Percentiles rank a stretch among this genome's conserved stretches.
Conservation (phyloP, 1,140 invertebrate species). For the Drosophila murphyi region DNA sequence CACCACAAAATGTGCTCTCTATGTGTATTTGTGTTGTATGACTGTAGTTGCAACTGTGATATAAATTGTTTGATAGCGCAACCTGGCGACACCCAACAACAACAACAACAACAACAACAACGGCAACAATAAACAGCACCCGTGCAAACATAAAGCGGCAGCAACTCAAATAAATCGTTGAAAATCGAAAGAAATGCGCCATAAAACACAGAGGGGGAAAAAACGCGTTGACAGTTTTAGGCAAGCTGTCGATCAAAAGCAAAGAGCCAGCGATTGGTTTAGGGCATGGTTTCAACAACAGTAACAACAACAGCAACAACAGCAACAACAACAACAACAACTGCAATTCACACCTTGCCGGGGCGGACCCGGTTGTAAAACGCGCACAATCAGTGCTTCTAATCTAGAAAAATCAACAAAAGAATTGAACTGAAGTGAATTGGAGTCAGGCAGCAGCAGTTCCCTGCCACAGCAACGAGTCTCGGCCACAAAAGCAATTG, state of each 20-base stretch:
- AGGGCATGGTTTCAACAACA: slow-evolving; percentile 30
- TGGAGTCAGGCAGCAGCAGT: background rate
- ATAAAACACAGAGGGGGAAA: slow-evolving; percentile 58
- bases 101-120: slow-evolving; percentile 42
- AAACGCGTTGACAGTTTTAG: slow-evolving; percentile 80
- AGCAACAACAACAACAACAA: slow-evolving; percentile 10
- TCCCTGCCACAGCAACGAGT: background rate
- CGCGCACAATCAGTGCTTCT: slow-evolving; percentile 75
- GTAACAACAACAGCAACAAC: slow-evolving; percentile 3
- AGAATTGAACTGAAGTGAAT: slow-evolving; percentile 66
- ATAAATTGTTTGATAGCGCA: slow-evolving; percentile 47
- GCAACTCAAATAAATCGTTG: slow-evolving; percentile 76
- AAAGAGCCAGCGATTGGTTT: slow-evolving; percentile 40
- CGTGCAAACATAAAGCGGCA: slow-evolving; percentile 64
- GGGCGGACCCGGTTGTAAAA: slow-evolving; percentile 66
- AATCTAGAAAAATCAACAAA: slow-evolving; percentile 82
- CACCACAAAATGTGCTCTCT: background rate
- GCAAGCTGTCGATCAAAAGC: slow-evolving; percentile 79
- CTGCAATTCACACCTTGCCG: slow-evolving; percentile 67
- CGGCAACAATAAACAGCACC: slow-evolving; percentile 42
- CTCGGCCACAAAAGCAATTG: slow-evolving; percentile 15
- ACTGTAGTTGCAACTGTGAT: slow-evolving; percentile 49
- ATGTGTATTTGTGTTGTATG: background rate
- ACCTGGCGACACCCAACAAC: slow-evolving; percentile 46
- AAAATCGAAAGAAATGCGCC: slow-evolving; percentile 69